Evolutionary conservation across 2,888 invertebrate genomes (phyloP).

Genomic region (Gari tellinella): DNA sequence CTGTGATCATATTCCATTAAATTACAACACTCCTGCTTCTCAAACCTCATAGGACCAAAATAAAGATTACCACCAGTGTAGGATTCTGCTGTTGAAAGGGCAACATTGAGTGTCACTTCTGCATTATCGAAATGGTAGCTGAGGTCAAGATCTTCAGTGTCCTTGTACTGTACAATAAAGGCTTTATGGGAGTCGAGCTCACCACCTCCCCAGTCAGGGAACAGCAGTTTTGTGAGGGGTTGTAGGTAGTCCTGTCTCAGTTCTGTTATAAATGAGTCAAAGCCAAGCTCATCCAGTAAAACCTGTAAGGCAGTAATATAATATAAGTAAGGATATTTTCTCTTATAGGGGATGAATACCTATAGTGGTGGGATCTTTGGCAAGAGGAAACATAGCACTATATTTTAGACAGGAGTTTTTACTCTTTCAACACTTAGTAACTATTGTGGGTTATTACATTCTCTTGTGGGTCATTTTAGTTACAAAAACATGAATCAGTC

Average conservation of each 20-base stretch:
- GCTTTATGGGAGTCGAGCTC: constrained; percentile 85
- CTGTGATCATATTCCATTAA: constrained; percentile 71
- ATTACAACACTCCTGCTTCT: constrained; percentile 33
- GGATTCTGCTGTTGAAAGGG: constrained; percentile 77
- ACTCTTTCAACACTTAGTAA: too few species aligned
- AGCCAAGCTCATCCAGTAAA: constrained; percentile 84
- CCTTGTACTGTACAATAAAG: constrained; percentile 84
- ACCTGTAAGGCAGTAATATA: too few species aligned
- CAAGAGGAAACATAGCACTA: too few species aligned
- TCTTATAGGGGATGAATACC: too few species aligned
- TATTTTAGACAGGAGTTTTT: too few species aligned
- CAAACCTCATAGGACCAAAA: constrained; percentile 82
- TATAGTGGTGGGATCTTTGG: too few species aligned
- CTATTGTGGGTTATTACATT: too few species aligned
- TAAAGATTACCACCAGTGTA: constrained; percentile 84
- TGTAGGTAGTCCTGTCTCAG: constrained; percentile 81
- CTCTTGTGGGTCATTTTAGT: too few species aligned
- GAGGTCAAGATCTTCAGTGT: constrained; percentile 82
- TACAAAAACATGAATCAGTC: too few species aligned
- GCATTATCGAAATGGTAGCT: constrained; percentile 85
- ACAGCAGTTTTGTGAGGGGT: constrained; percentile 80
- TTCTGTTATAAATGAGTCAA: constrained; percentile 82
- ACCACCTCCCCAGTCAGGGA: constrained; percentile 82
- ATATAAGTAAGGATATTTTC: too few species aligned
- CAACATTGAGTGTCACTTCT: constrained; percentile 85